Base-by-base conservation (phyloP, 2,113 vertebrate genomes). In the Tachuris rubrigastra region DNA sequence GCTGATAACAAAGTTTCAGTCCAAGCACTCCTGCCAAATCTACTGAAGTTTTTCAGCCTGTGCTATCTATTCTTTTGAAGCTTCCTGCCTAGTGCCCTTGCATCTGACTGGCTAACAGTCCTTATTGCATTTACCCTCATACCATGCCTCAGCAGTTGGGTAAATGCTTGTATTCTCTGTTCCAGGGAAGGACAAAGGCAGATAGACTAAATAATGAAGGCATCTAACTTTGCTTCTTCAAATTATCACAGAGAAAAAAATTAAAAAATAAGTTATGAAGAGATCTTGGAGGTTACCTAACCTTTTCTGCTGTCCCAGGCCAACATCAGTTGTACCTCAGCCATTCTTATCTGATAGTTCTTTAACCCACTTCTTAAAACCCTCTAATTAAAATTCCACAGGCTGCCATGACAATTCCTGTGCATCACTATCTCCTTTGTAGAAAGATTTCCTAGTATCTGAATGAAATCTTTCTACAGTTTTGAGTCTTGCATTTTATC, bases 1-100 rank as follows among this genome's bases (percentile, higher is more conserved):
- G 83, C 77, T 93, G 93, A 87, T 91, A 96, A 87, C 80, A 82
- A 46, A 92, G 74, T 91, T 95, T 77, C 84, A 85, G 52, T 87
- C 69, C 74, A 89, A 93, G 58, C n/a, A n/a, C 80, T 89, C 76
- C n/a, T 12, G 72, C 93, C 65, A 92, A 89, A 93, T 84, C 76
- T 59, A 82, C 74, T 68, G 52, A 95, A 92, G 69, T 76, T 93
- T 87, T 93, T 55, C 74, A 89, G 55, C 21, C n/a, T 76, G 41
- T 72, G 66, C 77, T 87, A 59, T 89, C 76, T 78, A 65, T 94
- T 94, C 58, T 92, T 89, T 84, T 78, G 74, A 73, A 94, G 56
- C 14, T 87, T 42, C 28, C 49, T 75, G 16, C n/a, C 75, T 52
- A 60, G 31, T 78, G 49, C n/a, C 60, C 60, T 50, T 90, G 47